A percentile compares a stretch with the other conserved stretches of the same genome.
phyloP scores from a whole-genome alignment of 2,797 vertebrate genomes.

The Chloroceryle amazona region DNA sequence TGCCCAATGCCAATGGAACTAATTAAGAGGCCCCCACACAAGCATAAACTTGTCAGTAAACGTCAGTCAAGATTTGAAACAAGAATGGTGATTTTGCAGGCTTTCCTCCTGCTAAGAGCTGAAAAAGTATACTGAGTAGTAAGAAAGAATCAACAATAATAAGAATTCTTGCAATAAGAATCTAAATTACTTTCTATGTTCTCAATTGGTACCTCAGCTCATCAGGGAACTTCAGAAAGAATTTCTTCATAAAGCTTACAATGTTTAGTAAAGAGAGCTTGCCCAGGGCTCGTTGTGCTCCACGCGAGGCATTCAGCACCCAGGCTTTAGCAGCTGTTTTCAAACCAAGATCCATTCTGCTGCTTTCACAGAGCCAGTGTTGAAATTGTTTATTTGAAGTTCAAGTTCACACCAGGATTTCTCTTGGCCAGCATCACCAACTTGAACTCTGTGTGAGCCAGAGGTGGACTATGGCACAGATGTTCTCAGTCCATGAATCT shows the following conservation, averaged over 20 bases:
- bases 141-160: neutral
- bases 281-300: fast-evolving
- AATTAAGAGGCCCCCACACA: neutral
- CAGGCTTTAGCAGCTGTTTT: neutral
- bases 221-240: neutral
- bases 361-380: neutral
- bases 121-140: neutral
- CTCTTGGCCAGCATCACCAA: neutral
- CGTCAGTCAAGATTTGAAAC: neutral
- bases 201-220: neutral
- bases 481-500: neutral
- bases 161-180: neutral
- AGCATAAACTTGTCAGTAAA: neutral
- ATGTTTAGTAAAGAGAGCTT: neutral
- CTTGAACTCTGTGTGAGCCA: neutral
- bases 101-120: neutral
- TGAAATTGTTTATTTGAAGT: neutral
- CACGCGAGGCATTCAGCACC: fast-evolving
- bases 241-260: neutral
- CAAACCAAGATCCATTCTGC: neutral
- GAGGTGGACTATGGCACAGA: neutral
- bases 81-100: neutral
- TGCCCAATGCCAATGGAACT: neutral
- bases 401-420: neutral
- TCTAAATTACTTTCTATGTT: neutral